Evolutionary conservation across 2,113 vertebrate species (phyloP).

Genomic region (Vombatus ursinus): DNA sequence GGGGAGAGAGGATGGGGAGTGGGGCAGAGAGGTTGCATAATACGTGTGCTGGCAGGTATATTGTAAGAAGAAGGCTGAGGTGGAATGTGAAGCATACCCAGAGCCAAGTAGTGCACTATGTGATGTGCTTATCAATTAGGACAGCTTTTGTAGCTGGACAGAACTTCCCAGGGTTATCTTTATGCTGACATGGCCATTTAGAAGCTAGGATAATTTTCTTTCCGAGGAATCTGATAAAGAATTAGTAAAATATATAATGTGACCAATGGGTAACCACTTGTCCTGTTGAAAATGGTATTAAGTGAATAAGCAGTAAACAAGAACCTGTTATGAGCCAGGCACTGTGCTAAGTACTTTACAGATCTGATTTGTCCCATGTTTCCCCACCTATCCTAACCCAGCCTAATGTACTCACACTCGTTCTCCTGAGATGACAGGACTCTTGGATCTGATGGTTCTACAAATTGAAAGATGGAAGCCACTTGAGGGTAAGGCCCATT

Average conservation of each 20-base stretch:
- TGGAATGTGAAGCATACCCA: not conserved
- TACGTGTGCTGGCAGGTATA: not conserved
- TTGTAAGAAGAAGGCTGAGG: not conserved
- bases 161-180: not conserved
- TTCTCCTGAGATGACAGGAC: not conserved
- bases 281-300: not conserved
- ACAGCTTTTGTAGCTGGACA: not conserved
- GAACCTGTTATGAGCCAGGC: not conserved
- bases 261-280: not conserved
- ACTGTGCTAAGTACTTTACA: not conserved
- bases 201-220: not conserved
- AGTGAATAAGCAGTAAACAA: constrained; percentile 42
- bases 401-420: not conserved
- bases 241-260: not conserved
- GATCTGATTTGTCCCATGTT: not conserved
- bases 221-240: not conserved
- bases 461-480: not conserved
- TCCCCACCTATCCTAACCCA: not conserved
- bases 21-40: not conserved
- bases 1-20: too few species aligned
- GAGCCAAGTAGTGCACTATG: not conserved
- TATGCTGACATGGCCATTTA: not conserved
- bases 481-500: not conserved
- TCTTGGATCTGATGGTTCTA: not conserved
- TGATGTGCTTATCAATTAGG: not conserved